phyloP scores from a whole-genome alignment of 35 echinoderm and acorn worm genomes.

The Hemicentrotus pulcherrimus region DNA sequence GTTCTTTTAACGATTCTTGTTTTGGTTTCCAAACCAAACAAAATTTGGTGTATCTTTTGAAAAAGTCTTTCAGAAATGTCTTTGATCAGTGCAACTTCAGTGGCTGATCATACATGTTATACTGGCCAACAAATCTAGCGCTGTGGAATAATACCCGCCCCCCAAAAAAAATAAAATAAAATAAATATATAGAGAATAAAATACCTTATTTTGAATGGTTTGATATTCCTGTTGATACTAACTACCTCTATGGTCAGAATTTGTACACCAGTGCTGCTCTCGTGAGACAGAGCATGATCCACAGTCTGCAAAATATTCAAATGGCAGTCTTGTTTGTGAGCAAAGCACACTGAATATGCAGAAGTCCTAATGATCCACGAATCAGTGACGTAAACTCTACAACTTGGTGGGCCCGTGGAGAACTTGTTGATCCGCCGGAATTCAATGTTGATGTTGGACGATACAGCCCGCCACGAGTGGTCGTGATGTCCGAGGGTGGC shows the following conservation, averaged over 20 bases:
- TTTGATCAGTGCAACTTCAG: not conserved
- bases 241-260: slow-evolving; percentile 78
- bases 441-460: slow-evolving; percentile 76
- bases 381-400: slow-evolving; percentile 83
- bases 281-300: slow-evolving; percentile 78
- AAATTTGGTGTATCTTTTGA: not conserved
- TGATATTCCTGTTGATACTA: slow-evolving; percentile 75
- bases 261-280: slow-evolving; percentile 79
- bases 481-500: slow-evolving; percentile 74
- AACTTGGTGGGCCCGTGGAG: slow-evolving; percentile 74
- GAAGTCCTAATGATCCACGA: slow-evolving; percentile 90
- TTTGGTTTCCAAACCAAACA: not conserved
- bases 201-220: slow-evolving; percentile 83
- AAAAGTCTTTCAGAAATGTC: not conserved
- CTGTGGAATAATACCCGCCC: not conserved
- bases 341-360: slow-evolving; percentile 69
- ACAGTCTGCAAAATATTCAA: slow-evolving; percentile 77
- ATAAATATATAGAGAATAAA: not conserved
- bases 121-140: no score
- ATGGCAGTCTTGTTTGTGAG: slow-evolving; percentile 85
- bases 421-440: slow-evolving; percentile 95
- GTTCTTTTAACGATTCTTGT: not conserved
- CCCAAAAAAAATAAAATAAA: not conserved
- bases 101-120: no score
- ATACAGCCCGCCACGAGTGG: slow-evolving; percentile 73